phyloP scores from a whole-genome alignment of 2,888 invertebrate genomes.

The Aporophyla lueneburgensis region DNA sequence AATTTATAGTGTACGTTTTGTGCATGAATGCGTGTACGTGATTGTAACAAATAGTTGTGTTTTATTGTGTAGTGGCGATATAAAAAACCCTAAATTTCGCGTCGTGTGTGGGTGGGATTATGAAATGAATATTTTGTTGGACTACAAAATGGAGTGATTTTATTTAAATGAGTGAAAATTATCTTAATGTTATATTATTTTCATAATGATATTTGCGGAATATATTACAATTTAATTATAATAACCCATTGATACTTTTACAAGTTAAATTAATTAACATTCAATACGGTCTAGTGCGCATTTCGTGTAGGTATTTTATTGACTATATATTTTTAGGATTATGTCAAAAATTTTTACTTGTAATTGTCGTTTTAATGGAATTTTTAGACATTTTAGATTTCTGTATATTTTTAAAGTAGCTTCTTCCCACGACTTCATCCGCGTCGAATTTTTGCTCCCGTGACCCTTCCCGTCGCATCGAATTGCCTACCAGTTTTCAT shows the following conservation, averaged over 20 bases:
- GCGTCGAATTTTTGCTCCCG: no score
- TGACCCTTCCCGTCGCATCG: no score
- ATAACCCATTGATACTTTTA: background rate
- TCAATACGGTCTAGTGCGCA: no score
- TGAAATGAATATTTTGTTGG: conserved; percentile 24
- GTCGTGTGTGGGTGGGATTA: conserved; percentile 69
- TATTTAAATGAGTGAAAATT: background rate
- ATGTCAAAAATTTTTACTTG: background rate
- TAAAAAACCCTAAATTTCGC: conserved; percentile 73
- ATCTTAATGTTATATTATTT: background rate
- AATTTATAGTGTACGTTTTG: conserved; percentile 78
- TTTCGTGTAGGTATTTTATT: no score
- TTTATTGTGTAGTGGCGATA: conserved; percentile 75
- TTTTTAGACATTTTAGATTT: no score
- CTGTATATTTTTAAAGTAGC: no score
- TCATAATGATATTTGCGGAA: background rate
- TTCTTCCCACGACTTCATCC: no score
- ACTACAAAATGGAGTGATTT: background rate
- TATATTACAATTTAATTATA: background rate
- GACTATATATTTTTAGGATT: background rate
- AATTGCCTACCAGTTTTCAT: no score
- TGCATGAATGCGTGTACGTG: conserved; percentile 81
- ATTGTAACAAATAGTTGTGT: conserved; percentile 80
- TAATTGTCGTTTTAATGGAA: background rate
- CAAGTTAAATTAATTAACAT: background rate